Conservation (phyloP, 2,113 vertebrate genomes). For the Pristiophorus japonicus region DNA sequence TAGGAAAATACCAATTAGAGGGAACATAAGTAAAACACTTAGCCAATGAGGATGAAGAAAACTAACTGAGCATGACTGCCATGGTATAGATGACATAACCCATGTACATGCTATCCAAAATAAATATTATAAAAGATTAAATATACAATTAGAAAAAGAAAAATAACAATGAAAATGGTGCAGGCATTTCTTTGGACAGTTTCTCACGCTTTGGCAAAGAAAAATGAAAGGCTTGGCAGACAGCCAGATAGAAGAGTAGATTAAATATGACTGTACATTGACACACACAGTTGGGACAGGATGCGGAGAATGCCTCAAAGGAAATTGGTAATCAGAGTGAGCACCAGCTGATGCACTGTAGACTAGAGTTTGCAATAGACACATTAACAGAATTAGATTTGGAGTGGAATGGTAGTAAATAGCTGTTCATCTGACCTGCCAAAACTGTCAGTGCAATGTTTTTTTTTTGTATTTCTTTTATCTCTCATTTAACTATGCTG, state of each 20-base stretch:
- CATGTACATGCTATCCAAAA: not conserved
- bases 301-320: not conserved
- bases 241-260: not conserved
- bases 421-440: not conserved
- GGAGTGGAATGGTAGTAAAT: not conserved
- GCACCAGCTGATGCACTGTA: not conserved
- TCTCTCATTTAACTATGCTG: not conserved
- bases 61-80: not conserved
- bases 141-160: not conserved
- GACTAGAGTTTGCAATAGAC: not conserved
- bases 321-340: not conserved
- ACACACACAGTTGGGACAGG: not conserved
- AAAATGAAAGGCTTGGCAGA: not conserved
- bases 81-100: not conserved
- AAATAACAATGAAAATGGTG: not conserved
- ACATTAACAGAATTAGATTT: not conserved
- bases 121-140: not conserved
- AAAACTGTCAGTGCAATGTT: not conserved
- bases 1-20: not conserved
- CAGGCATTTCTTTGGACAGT: not conserved
- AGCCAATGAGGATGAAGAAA: not conserved
- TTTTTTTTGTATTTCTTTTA: not conserved
- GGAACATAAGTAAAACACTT: not conserved
- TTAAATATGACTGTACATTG: not conserved
- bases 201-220: not conserved